phyloP scores from a whole-genome alignment of 2,888 invertebrate genomes.

The Andrena fulva region DNA sequence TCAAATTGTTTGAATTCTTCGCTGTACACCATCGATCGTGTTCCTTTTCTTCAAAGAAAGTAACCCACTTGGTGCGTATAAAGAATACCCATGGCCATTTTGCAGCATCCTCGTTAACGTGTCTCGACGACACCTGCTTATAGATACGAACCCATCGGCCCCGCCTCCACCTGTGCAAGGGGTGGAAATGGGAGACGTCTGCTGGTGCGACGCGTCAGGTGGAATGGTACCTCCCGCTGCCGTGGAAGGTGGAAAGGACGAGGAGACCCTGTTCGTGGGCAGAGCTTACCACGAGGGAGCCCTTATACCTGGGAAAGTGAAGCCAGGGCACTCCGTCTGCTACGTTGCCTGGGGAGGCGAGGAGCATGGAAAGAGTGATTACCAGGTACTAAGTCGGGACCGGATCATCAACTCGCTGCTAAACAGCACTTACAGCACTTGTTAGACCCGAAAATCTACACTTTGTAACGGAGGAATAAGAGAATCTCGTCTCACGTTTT shows the following conservation, averaged over 20 bases:
- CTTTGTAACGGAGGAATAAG: neutral
- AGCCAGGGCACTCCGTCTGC: conserved; percentile 89
- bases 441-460: neutral
- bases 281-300: conserved; percentile 90
- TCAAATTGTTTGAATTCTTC: too few relatives aligned
- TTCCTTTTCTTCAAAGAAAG: neutral
- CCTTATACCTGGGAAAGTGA: conserved; percentile 92
- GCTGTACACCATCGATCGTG: neutral
- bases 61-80: neutral
- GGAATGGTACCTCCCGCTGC: conserved; percentile 91
- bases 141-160: conserved; percentile 55
- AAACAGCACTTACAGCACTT: too few relatives aligned
- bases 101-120: neutral
- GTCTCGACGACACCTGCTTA: conserved; percentile 23
- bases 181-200: conserved; percentile 84
- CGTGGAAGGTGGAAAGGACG: conserved; percentile 89
- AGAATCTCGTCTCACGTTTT: neutral
- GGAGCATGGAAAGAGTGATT: conserved; percentile 89
- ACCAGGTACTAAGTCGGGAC: conserved; percentile 86
- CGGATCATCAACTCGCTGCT: neutral
- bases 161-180: conserved; percentile 54
- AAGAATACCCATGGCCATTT: neutral
- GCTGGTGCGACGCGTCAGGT: conserved; percentile 89
- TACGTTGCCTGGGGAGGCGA: conserved; percentile 92
- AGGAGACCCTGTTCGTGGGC: conserved; percentile 89